Base-by-base conservation (phyloP, 2,888 invertebrate genomes). In the Embidobia sp. region DNA sequence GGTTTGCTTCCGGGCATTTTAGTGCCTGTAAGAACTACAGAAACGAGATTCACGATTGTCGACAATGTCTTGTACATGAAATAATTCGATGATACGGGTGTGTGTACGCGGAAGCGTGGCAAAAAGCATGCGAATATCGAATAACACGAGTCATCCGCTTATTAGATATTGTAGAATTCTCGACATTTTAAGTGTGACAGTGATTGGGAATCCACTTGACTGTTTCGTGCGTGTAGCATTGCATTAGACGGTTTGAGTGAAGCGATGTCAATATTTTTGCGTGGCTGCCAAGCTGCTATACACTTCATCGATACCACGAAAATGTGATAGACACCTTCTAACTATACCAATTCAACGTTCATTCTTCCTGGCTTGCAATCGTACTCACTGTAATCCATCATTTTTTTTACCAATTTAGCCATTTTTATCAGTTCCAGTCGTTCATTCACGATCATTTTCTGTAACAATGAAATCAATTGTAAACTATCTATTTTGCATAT, bases 1-100 rank as follows among this genome's bases (percentile, higher is more conserved):
- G 83, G 82, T 82, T 83, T 80, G 80, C 79, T 79, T 76, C 66
- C 80, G 29, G 74, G 64, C 49, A 77, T 73, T 55, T 26, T 64
- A 22, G 67, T 74, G 53, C 64, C 63, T 51, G 66, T 48, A 48
- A 73, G 59, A 63, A 72, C 53, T 44, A 33, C 37, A 76, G 57
- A 16, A 40, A 69, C 42, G 33, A 35, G 44, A 51, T 53, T 40
- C 19, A 48, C 40, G 63, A 69, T 61, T 27, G 42, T 57, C 26
- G 29, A 61, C 57, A 42, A 63, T 64, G 37, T 64, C 48, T 55
- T 64, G 55, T 64, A 72, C 13, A 72, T 31, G 37, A 55, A 70
- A 48, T 13, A 27, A 15, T 48, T 53, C 15, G 19, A 59, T 63
- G 3, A 40, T 46, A 48, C 13, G 37, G 11, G 10, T 59, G 48